Evolutionary conservation across 2,888 invertebrate species (phyloP).

Genomic region (Dryomyza anilis): DNA sequence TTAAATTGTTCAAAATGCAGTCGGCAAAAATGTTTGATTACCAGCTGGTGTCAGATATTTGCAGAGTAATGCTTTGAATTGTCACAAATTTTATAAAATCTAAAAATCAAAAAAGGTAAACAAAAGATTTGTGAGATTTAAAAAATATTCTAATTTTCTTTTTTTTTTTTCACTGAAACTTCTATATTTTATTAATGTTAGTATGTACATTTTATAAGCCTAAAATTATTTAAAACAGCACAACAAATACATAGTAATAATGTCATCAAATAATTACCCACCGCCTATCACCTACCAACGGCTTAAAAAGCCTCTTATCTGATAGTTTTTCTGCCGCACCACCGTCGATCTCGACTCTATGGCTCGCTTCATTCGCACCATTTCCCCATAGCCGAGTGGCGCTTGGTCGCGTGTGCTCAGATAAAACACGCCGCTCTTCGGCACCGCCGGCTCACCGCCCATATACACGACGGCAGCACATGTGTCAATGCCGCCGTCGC

Average conservation of each 20-base stretch:
- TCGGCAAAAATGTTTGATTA: no score
- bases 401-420: slow-evolving; percentile 42
- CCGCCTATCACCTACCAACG: slow-evolving; percentile 2
- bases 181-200: background rate
- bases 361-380: slow-evolving; percentile 43
- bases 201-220: no score
- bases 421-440: slow-evolving; percentile 51
- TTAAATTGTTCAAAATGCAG: no score
- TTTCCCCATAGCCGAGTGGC: slow-evolving; percentile 46
- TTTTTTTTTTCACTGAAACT: background rate
- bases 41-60: no score
- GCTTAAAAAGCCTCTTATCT: slow-evolving; percentile 19
- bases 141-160: background rate
- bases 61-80: no score
- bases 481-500: slow-evolving; percentile 18
- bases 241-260: background rate
- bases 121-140: no score
- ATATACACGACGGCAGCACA: slow-evolving; percentile 46
- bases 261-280: background rate
- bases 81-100: no score
- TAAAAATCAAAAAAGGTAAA: no score
- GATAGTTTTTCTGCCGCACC: slow-evolving; percentile 1
- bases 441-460: slow-evolving; percentile 55
- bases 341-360: slow-evolving; percentile 6
- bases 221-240: no score